Conservation (phyloP, 2,888 invertebrate genomes). For the Cabera pusaria region DNA sequence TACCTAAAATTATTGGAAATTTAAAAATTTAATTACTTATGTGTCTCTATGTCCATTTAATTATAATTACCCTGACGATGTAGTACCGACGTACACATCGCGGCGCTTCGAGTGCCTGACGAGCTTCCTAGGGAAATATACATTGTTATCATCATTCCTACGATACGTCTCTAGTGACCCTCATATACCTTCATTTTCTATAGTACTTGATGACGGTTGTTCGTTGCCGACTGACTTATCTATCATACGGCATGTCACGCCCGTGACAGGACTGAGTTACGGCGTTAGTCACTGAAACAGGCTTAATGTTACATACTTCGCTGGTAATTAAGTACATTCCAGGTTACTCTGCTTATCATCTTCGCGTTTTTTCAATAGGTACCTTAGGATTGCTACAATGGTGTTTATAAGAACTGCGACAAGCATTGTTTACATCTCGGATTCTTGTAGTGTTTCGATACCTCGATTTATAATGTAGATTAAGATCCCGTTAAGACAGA, state of each 20-base stretch:
- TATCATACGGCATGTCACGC: too few species aligned
- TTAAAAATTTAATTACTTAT: slow-evolving; percentile 33
- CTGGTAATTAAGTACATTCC: slow-evolving; percentile 37
- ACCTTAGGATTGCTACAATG: too few species aligned
- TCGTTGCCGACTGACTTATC: slow-evolving; percentile 1
- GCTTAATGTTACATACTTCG: slow-evolving; percentile 44
- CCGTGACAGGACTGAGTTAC: not conserved
- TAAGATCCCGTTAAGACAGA: too few species aligned
- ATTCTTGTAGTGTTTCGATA: slow-evolving; percentile 4
- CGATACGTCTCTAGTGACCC: not conserved
- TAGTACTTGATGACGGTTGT: not conserved
- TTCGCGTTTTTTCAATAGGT: slow-evolving; percentile 8
- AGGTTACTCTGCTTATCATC: slow-evolving; percentile 32
- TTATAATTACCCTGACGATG: slow-evolving; percentile 9
- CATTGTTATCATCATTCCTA: slow-evolving; percentile 7
- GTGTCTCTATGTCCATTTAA: slow-evolving; percentile 25
- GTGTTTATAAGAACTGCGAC: too few species aligned
- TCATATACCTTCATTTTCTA: not conserved
- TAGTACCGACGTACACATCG: not conserved
- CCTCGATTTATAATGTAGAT: not conserved
- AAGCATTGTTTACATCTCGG: too few species aligned
- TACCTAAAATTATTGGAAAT: slow-evolving; percentile 54
- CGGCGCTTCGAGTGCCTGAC: not conserved
- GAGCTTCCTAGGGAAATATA: slow-evolving; percentile 13
- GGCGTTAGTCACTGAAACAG: slow-evolving; percentile 65